Base-by-base conservation (phyloP, 2,888 invertebrate genomes). In the Plagodis pulveraria region DNA sequence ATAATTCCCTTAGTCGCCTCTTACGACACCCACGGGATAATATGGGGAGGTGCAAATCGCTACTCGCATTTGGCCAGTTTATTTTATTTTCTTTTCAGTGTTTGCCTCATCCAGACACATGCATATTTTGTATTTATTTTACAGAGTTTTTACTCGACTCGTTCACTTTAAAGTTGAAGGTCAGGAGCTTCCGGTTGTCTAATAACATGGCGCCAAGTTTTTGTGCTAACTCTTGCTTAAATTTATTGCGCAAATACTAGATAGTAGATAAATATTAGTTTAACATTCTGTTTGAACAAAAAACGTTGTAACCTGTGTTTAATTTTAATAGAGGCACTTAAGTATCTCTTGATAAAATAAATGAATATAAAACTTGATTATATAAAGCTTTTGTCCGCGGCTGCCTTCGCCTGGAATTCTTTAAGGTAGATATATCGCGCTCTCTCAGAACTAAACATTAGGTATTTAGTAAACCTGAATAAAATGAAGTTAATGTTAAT, bases 181-280 rank as follows among this genome's bases (percentile, higher is more conserved):
- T 71, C 76, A 55, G 10, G 63, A 62, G 66, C 71, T 69, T 66
- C 70, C 63, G 67, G 58, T 68, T 70, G 62, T 70, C 69, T 56
- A 69, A 46, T 33, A 53, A 33, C 41, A 58, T 71, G 82, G 82
- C 82, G 82, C 81, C 82, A 81, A 72, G 49, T 81, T 81, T 80
- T 82, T 82, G 60, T 65, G 33, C 38, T 6, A 63, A 42, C 53
- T 57, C 50, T 60, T 41, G 46, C 50, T 50, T 49, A 40, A 22
- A 52, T 51, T 51, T 51, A 63, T 64, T 59, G 58, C 59, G 62
- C 43, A 50, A 63, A 57, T 52, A 36, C 12, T 62, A 48, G 54
- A 60, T 59, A 55, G 46, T 51, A 36, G 22, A 10, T 40, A 44
- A 63, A 56, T 60, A 54, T 62, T 62, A 32, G 11, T 41, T 53